Base-by-base conservation (phyloP, 2,797 vertebrate species). In the Melanotaenia boesemani region DNA sequence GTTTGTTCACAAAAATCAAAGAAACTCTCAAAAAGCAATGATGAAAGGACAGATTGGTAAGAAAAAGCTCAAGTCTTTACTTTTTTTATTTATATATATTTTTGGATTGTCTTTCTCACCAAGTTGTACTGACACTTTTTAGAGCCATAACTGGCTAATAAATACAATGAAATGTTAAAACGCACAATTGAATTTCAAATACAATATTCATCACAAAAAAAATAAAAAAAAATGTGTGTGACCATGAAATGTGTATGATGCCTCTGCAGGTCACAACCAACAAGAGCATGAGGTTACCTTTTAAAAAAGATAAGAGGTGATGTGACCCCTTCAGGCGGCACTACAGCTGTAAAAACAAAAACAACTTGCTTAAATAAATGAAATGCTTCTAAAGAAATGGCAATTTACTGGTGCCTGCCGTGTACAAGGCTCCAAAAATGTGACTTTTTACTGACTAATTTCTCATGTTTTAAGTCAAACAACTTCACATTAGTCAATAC, bases 401-500 rank as follows among this genome's bases (percentile, higher is more conserved):
- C 95, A 91, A 93, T 96, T 95, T 95, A 95, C 94, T 96, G 93
- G 93, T 94, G 95, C 95, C 95, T 84, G 91, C 94, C 93, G 92
- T 95, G 93, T 94, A 93, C 91, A 92, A 96, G 95, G 91, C 79
- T 41, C 96, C 84, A 52, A 95, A 96, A 94, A 93, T 95, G 93
- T 94, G 95, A 96, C 94, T 95, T 95, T 95, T 96, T 96, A 96
- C 96, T 95, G 91, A 96, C 95, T 92, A 94, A 95, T 94, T 89
- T 86, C 85, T 95, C 94, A 90, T 93, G 95, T 94, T 85, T 86
- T 54, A 89, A 85, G 88, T 95, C 90, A 92, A 26, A 26, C 26
- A 97, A 96, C 94, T 98, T 99, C 97, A 99, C 97, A 98, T 99
- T 99, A 97, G 95, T 97, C 96, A 96, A 96, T 96, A 96, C 94